Percentiles rank a stretch among this genome's conserved stretches.
Evolutionary conservation across 2,113 vertebrate species (phyloP).

Genomic region (Sceloporus tristichus): DNA sequence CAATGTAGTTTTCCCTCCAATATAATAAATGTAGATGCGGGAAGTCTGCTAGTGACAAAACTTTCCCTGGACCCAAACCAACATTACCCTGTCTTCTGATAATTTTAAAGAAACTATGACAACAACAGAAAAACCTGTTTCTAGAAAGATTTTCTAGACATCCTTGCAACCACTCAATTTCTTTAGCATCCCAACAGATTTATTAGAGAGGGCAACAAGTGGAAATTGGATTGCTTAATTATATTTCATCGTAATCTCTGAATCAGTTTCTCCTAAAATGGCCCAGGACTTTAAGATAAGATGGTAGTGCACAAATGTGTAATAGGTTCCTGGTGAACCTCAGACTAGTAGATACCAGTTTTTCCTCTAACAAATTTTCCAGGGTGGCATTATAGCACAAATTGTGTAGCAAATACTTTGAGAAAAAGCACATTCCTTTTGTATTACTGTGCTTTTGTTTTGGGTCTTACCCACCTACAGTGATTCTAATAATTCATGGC

Average conservation of each 20-base stretch:
- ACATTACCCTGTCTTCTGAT: not conserved
- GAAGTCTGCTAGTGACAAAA: not conserved
- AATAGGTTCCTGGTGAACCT: too few relatives aligned
- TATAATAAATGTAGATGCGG: not conserved
- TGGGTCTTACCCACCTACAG: too few relatives aligned
- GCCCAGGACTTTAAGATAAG: not conserved
- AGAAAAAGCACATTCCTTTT: not conserved
- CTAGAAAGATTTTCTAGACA: not conserved
- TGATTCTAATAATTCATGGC: not conserved
- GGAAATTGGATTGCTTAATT: not conserved
- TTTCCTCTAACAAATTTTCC: not conserved
- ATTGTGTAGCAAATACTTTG: not conserved
- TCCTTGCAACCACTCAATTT: not conserved
- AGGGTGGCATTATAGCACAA: not conserved
- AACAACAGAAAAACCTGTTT: not conserved
- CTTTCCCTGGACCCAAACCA: not conserved
- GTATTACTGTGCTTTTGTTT: not conserved
- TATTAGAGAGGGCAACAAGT: too few relatives aligned
- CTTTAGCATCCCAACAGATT: not conserved
- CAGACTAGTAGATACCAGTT: not conserved
- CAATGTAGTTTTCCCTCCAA: too few relatives aligned
- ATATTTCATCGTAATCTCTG: not conserved
- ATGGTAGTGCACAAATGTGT: not conserved
- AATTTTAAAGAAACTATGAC: not conserved
- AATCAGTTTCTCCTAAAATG: slow-evolving; percentile 19